Conservation (phyloP, 2,113 vertebrate species). For the Nyctibius bracteatus region DNA sequence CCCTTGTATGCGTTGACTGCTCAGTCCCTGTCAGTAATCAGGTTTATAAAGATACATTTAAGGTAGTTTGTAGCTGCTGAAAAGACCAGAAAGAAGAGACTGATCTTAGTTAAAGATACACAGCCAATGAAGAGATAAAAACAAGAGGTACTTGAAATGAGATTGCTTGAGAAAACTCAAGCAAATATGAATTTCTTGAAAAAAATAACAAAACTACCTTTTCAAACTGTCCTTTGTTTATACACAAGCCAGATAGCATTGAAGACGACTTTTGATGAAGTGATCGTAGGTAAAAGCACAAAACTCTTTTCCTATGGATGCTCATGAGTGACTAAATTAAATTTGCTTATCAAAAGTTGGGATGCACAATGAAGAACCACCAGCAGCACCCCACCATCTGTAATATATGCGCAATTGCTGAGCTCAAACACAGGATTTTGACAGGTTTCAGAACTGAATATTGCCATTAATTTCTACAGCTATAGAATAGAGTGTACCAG, state of each 20-base stretch:
- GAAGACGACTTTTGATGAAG: not conserved
- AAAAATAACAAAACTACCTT: not conserved
- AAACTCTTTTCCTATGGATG: not conserved
- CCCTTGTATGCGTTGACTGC: not conserved
- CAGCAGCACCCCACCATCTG: not conserved
- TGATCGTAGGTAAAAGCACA: not conserved
- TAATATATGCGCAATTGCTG: not conserved
- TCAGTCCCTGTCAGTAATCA: not conserved
- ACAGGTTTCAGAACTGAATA: not conserved
- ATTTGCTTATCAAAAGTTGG: not conserved
- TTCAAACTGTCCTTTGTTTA: not conserved
- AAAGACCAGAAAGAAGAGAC: not conserved
- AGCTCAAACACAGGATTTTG: not conserved
- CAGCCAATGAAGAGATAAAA: not conserved
- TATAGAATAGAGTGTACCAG: not conserved
- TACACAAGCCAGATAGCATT: not conserved
- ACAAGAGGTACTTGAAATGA: not conserved
- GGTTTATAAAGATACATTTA: constrained; percentile 11
- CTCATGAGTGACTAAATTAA: not conserved
- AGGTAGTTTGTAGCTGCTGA: constrained; percentile 8
- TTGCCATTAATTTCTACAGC: not conserved
- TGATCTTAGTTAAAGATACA: not conserved
- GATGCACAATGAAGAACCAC: not conserved
- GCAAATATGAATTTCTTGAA: not conserved
- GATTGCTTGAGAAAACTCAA: not conserved